Conservation (phyloP, 2,113 vertebrate genomes). For the Tupaia tana region DNA sequence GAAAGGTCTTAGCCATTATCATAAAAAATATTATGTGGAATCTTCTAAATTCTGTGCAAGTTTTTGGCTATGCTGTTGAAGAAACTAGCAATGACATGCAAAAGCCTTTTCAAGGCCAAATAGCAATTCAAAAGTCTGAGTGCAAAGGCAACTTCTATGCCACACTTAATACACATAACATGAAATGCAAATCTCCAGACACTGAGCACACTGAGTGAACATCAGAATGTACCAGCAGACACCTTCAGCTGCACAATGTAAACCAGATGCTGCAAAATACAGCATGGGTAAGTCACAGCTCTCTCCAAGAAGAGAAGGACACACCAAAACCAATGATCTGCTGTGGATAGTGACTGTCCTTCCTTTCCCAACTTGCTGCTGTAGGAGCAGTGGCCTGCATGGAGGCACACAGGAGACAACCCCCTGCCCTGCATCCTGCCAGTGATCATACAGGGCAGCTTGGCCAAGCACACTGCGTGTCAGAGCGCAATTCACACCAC, state of each 20-base stretch:
- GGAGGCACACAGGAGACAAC: neutral
- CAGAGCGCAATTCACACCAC: constrained; percentile 24
- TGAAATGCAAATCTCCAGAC: constrained; percentile 34
- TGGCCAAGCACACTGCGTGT: neutral
- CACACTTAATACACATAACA: constrained; percentile 23
- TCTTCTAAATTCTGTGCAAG: constrained; percentile 7
- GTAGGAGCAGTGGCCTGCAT: neutral
- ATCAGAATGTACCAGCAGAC: constrained; percentile 33
- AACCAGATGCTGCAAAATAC: constrained; percentile 53
- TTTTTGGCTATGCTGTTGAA: constrained; percentile 51
- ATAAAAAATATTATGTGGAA: constrained; percentile 60
- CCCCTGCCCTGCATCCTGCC: neutral
- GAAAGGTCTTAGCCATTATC: neutral
- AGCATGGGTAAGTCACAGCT: neutral
- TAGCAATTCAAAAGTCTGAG: constrained; percentile 42
- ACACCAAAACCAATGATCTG: neutral
- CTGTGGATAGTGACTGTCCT: neutral
- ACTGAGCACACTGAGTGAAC: constrained; percentile 8
- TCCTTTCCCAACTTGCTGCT: constrained; percentile 41
- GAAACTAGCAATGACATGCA: neutral
- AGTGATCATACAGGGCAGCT: neutral
- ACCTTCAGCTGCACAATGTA: constrained; percentile 42
- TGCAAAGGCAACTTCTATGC: constrained; percentile 24
- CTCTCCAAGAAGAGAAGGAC: constrained; percentile 27
- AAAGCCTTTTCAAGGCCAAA: constrained; percentile 49